Conservation (phyloP, 2,113 vertebrate species). For the Girardinichthys multiradiatus region DNA sequence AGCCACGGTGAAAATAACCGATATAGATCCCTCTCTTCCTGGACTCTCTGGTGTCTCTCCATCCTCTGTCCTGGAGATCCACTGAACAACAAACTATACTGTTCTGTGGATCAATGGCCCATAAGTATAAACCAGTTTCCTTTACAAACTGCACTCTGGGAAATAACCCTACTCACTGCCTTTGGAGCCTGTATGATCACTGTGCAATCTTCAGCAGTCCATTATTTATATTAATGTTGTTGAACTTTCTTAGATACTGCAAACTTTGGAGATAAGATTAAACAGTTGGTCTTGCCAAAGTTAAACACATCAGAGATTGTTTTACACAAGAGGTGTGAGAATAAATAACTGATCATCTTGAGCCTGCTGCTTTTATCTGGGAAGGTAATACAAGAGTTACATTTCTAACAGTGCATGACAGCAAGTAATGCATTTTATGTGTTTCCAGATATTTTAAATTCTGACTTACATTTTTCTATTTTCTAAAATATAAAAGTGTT, state of each 20-base stretch:
- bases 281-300: slow-evolving; percentile 43
- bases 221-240: slow-evolving; percentile 66
- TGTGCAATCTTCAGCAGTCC: slow-evolving; percentile 30
- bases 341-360: slow-evolving; percentile 2
- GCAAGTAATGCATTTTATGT: background rate
- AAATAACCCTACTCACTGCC: slow-evolving; percentile 70
- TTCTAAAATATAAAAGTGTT: too few relatives aligned
- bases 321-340: slow-evolving; percentile 2
- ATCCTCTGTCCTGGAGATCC: slow-evolving; percentile 59
- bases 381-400: background rate
- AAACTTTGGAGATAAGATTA: slow-evolving; percentile 45
- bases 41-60: slow-evolving; percentile 55
- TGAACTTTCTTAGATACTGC: slow-evolving; percentile 46
- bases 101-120: slow-evolving; percentile 76
- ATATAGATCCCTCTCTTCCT: slow-evolving; percentile 61
- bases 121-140: slow-evolving; percentile 81
- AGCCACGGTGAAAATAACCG: slow-evolving; percentile 50
- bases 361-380: background rate
- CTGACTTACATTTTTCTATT: background rate
- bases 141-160: slow-evolving; percentile 75
- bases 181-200: slow-evolving; percentile 54
- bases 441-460: slow-evolving; percentile 1
- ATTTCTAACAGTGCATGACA: background rate
- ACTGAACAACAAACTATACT: slow-evolving; percentile 72
- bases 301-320: slow-evolving; percentile 17